Evolutionary conservation across 1,140 invertebrate genomes (phyloP), one percentile per base, ranked within the genome.

Genomic region (Druon quercuslanigerum): DNA sequence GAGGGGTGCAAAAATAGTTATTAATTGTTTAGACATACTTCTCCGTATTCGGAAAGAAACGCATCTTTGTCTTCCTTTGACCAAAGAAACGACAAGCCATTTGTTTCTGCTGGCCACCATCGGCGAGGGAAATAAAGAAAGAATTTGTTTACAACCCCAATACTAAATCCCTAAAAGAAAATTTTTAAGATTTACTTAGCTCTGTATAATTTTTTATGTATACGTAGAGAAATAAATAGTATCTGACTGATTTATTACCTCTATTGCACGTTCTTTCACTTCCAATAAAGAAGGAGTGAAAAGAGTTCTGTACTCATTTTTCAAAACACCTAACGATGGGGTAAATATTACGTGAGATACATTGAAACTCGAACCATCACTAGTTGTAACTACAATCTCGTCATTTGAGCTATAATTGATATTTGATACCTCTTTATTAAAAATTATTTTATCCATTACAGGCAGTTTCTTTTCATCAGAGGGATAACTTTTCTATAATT

Each of bases 91-190:
- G 82, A 83, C 92, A 93, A 66, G 87, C 90, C 87, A 51, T 76
- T 54, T n/a, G 56, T 60, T 72, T 87, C 79, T 52, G 92, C 83
- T 3, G 93, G 92, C 93, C 95, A 94, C 92, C 95, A 96, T 33
- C 91, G 91, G 56, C 91, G 85, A 2, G 92, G 84, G 81, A 95
- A 96, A 85, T 95, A 93, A 19, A 96, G 83, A 81, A 95, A 96
- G 72, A 98, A 93, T 88, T 95, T 95, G 82, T 94, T 91, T 2
- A 94, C 92, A 50, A 91, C 92, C 51, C 94, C 94, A 87, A 94
- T 93, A 16, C 89, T 92, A 33, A 94, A 84, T 82, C 90, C 87
- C 90, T 93, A 74, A 54, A 88, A 74, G 75, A 79, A 54, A 33
- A 60, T 73, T 3, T 73, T 3, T 56, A 50, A 75, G 17, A 60